These are phyloP conservation scores for Entomyzon cyanotis DNA, from an alignment of 2,113 vertebrate species.

Conservation along the genomic window DNA sequence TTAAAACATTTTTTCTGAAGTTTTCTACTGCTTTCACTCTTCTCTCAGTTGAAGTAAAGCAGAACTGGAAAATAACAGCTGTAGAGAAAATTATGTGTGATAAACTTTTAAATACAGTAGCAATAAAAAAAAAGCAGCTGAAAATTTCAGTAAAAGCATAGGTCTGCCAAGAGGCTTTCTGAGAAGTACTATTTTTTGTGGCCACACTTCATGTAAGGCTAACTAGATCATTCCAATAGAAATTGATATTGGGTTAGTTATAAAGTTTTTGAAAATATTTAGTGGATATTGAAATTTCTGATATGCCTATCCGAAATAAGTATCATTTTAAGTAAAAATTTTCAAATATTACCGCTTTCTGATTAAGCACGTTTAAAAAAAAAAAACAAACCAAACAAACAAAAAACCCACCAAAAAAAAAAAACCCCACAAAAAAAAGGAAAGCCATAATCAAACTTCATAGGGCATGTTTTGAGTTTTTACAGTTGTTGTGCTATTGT, in stretches of 20 bases:
- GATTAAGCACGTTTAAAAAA: neutral
- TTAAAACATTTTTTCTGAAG: constrained; percentile 7
- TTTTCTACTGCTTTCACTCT: constrained; percentile 4
- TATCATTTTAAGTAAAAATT: neutral
- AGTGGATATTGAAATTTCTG: neutral
- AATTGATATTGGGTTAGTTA: neutral
- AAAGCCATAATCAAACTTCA: neutral
- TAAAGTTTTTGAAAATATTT: neutral
- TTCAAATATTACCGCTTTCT: neutral
- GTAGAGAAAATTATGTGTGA: neutral
- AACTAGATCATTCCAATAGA: neutral
- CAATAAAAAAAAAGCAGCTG: constrained; percentile 27
- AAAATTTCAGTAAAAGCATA: neutral
- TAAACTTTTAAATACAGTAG: constrained; percentile 16
- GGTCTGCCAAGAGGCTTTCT: neutral
- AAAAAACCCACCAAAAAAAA: neutral
- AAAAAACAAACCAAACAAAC: neutral
- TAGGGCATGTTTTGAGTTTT: neutral
- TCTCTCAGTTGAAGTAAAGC: constrained; percentile 14
- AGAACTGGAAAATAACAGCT: constrained; percentile 30
- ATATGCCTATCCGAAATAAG: neutral
- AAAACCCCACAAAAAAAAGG: neutral
- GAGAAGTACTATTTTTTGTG: neutral
- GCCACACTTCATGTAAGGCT: neutral
- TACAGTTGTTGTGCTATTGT: neutral